phyloP scores from a whole-genome alignment of 1,140 invertebrate species.

The Cherax destructor region DNA sequence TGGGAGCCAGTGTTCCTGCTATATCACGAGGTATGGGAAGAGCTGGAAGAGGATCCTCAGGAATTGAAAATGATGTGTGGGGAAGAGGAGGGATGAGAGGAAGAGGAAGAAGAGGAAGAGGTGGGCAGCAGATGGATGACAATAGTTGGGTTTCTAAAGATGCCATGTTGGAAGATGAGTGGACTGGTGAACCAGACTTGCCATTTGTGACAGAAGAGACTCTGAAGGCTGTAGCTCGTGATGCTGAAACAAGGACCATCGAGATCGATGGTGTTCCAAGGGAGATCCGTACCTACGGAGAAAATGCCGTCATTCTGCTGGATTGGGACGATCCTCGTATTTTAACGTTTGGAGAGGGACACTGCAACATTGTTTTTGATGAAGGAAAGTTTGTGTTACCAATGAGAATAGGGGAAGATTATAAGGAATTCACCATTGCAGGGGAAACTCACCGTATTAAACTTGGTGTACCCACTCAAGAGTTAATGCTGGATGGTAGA shows the following conservation, averaged over 20 bases:
- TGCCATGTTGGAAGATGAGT: constrained; percentile 64
- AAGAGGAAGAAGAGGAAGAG: constrained; percentile 24
- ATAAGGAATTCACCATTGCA: constrained; percentile 75
- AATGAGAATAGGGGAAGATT: constrained; percentile 73
- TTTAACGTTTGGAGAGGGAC: constrained; percentile 82
- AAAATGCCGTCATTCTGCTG: constrained; percentile 89
- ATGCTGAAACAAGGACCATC: constrained; percentile 70
- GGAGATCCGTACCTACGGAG: constrained; percentile 90
- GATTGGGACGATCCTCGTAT: constrained; percentile 89
- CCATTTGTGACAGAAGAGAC: constrained; percentile 67
- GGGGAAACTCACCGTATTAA: constrained; percentile 81
- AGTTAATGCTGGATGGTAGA: constrained; percentile 90
- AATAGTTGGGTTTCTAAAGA: not conserved
- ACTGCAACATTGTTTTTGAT: constrained; percentile 73
- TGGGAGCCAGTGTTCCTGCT: not conserved
- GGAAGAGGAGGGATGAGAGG: constrained; percentile 34
- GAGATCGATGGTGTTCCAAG: constrained; percentile 86
- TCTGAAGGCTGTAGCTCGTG: constrained; percentile 63
- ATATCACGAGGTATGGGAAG: not conserved
- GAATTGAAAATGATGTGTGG: constrained; percentile 26
- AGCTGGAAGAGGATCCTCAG: constrained; percentile 11
- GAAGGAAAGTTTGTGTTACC: constrained; percentile 72
- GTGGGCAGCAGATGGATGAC: constrained; percentile 9
- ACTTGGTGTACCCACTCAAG: constrained; percentile 93
- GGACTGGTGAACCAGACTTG: constrained; percentile 71